Base-by-base conservation (phyloP, 2,888 invertebrate species). In the Leptopilina myrica region DNA sequence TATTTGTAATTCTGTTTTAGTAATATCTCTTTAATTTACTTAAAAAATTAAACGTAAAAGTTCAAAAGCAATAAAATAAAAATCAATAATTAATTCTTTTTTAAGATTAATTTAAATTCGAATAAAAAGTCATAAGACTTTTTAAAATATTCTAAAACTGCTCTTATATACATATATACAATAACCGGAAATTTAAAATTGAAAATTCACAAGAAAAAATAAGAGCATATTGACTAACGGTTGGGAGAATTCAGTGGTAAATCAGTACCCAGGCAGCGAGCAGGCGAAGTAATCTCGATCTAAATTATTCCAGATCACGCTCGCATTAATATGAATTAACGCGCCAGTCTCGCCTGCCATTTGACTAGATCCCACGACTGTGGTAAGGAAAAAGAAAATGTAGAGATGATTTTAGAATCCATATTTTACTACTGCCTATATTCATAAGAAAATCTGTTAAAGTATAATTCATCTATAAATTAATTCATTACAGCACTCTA, bases 221-320 rank as follows among this genome's bases (percentile, higher is more conserved):
- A n/a, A 53, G 56, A 73, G n/a, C 53, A 11, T 56, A 73, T 56
- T 56, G 56, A 73, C 73, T 73, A 14, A 56, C 33, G 40, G 56
- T 8, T 9, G 73, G 40, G 73, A 4, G 56, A 59, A 40, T 56
- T 40, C 56, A 40, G 73, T 40, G 73, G 73, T n/a, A 73, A 73
- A 73, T 73, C 73, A 73, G 73, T 40, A 5, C 53, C 56, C 73
- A 40, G 73, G 73, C 40, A 73, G 73, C 56, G 56, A 73, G 73
- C 66, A 66, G 65, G 65, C 69, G 53, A 12, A 76, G 79, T 84
- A 84, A 82, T 81, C 79, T 79, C 76, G 78, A 83, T 83, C 77
- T 79, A 81, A 82, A 82, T 81, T 81, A 83, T 80, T 69, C 69
- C 69, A 53, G 69, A 69, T 69, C 69, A 69, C 69, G 69, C 69